Base-by-base conservation (phyloP, 2,888 invertebrate species). In the Eustalomyia histrio region DNA sequence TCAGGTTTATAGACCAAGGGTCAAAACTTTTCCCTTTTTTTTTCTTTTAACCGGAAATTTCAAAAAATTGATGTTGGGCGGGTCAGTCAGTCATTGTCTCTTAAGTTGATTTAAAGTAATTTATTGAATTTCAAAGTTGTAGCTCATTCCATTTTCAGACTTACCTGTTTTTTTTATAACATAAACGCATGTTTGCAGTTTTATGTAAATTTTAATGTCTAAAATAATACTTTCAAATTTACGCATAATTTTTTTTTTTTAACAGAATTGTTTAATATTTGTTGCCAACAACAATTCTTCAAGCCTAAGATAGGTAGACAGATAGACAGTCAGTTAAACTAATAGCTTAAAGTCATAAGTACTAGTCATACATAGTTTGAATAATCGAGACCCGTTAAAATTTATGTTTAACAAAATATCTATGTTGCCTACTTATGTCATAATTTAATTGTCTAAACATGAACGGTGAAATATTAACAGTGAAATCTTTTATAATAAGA, bases 381-480 rank as follows among this genome's bases (percentile, higher is more conserved):
- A 60, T 52, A 74, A 75, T 52, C 61, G 67, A 69, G 60, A 76
- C 61, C 68, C 57, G 61, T 76, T 76, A 63, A 76, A 76, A 50
- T 68, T 55, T 69, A 76, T 68, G 76, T 68, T 76, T 50, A 63
- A 76, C 76, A 68, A 55, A 67, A 67, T 52, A 58, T 35, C 33
- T 18, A 68, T 75, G 75, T 75, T 75, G 63, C 68, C 68, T 68
- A 63, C 68, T 68, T 75, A 76, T 69, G 68, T 69, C 68, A 76
- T 76, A 69, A 76, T 69, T 68, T 55, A 68, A 68, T 75, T 75
- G 68, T 61, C 39, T 33, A 33, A 17, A 50, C 33, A 43, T 29
- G 67, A 29, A 29, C 50, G 16, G 16, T 16, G 7, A 24, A 57
- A 7, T 24, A 16, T 14, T 29, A 29, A 29, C 29, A 29, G 29